Conservation (phyloP, 2,888 invertebrate species). For the Fragum fragum region DNA sequence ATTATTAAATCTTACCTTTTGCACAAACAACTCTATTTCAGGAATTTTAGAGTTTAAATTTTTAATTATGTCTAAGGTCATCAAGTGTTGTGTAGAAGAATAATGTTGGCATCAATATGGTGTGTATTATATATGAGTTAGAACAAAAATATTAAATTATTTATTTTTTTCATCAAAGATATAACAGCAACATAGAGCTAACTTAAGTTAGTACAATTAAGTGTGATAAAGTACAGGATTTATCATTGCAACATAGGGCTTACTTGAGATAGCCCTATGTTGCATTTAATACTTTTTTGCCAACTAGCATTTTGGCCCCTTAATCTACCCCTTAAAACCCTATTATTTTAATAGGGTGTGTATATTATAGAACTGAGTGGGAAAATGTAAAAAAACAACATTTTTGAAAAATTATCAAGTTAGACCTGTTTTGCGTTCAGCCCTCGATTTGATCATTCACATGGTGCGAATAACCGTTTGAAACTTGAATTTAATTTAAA, state of each 20-base stretch:
- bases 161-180: neutral
- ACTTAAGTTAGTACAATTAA: neutral
- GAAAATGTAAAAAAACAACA: neutral
- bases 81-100: no score
- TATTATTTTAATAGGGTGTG: neutral
- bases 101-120: neutral
- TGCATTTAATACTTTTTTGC: neutral
- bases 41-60: neutral
- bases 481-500: no score
- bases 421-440: no score
- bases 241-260: neutral
- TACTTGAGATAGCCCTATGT: neutral
- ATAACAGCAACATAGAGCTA: neutral
- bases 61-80: neutral
- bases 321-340: neutral
- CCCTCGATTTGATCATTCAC: no score
- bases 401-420: slow-evolving; percentile 4
- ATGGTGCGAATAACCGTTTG: no score
- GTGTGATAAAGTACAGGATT: neutral
- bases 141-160: neutral
- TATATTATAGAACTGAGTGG: neutral
- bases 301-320: neutral
- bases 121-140: neutral
- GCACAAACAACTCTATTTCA: neutral
- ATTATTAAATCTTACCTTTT: neutral